Evolutionary conservation across 2,797 vertebrate genomes (phyloP).

Genomic region (Eulemur coronatus): DNA sequence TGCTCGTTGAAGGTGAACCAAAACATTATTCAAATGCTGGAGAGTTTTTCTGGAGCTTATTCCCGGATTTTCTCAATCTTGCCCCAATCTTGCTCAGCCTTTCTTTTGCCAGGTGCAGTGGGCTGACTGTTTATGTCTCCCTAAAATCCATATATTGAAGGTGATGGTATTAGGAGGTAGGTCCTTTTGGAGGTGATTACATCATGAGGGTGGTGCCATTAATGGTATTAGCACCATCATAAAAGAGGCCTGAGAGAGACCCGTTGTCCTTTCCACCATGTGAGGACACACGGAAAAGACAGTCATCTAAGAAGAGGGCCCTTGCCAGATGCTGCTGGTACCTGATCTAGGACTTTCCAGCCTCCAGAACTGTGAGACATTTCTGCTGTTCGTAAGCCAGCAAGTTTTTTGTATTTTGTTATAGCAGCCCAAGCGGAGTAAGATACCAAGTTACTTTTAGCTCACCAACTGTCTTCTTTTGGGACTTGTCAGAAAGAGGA

Average conservation of each 20-base stretch:
- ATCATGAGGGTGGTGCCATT: neutral
- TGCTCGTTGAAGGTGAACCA: neutral
- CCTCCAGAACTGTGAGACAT: neutral
- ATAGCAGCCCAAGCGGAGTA: neutral
- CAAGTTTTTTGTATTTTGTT: neutral
- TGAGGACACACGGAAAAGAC: neutral
- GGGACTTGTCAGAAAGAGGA: neutral
- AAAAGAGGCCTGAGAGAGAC: neutral
- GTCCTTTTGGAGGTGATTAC: neutral
- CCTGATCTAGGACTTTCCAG: neutral
- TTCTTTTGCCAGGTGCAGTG: neutral
- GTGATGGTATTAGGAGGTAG: neutral
- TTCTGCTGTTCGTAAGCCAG: neutral
- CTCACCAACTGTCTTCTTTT: conserved; percentile 17
- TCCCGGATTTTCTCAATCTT: neutral
- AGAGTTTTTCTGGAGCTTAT: neutral
- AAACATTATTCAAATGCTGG: neutral
- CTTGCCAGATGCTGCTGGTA: neutral
- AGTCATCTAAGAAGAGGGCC: neutral
- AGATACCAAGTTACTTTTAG: neutral
- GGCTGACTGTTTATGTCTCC: neutral
- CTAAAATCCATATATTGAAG: neutral
- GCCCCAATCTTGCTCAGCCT: neutral
- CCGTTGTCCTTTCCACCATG: neutral
- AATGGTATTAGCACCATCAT: no score